A percentile compares a stretch with the other conserved stretches of the same genome.
Conservation (phyloP, 2,888 invertebrate genomes). For the Drosophila rellima region DNA sequence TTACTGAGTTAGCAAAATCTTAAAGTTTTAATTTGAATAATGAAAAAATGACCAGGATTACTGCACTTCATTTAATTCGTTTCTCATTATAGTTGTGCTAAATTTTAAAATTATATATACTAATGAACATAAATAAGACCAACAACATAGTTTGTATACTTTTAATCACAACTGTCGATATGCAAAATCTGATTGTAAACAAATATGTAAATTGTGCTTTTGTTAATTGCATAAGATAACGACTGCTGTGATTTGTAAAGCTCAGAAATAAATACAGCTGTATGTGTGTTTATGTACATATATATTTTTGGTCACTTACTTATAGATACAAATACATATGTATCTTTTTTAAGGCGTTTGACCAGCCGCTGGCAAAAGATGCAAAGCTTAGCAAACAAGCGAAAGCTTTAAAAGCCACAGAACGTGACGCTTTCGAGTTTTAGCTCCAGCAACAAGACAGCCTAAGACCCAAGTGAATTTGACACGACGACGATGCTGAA, state of each 20-base stretch:
- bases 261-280: background rate
- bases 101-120: background rate
- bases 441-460: constrained; percentile 64
- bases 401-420: constrained; percentile 54
- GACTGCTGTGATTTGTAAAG: constrained; percentile 11
- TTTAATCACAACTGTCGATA: constrained; percentile 7
- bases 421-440: constrained; percentile 66
- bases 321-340: background rate
- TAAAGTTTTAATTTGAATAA: background rate
- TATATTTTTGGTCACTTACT: constrained; percentile 24
- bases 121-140: background rate
- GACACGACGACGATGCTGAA: constrained; percentile 32
- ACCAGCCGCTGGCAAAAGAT: constrained; percentile 34
- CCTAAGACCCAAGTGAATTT: constrained; percentile 67
- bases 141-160: background rate
- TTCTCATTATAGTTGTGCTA: background rate
- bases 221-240: constrained; percentile 11
- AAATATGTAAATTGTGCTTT: background rate
- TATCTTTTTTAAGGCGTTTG: constrained; percentile 41
- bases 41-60: background rate
- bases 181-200: background rate
- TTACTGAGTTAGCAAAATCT: too few relatives aligned
- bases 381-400: constrained; percentile 35
- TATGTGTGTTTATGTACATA: background rate
- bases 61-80: background rate